These are phyloP conservation scores for Drosophila histrio DNA, from an alignment of 2,888 invertebrate species.

Conservation along the genomic window DNA sequence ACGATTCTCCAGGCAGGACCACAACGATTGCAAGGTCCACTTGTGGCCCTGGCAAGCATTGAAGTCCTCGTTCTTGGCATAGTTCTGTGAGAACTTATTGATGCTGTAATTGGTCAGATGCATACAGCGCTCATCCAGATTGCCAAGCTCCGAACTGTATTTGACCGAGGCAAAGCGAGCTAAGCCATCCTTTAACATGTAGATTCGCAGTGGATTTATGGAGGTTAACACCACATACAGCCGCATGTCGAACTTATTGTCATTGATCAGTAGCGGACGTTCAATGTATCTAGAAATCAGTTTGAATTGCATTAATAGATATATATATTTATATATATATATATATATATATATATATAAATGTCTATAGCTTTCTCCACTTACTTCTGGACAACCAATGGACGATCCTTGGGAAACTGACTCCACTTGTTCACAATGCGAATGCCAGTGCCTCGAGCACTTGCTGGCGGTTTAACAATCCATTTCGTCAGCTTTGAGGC, in stretches of 20 bases:
- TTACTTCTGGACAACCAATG: slow-evolving; percentile 94
- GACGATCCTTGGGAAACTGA: slow-evolving; percentile 95
- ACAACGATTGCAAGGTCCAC: slow-evolving; percentile 91
- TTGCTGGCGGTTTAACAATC: slow-evolving; percentile 99
- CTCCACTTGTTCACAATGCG: slow-evolving; percentile 96
- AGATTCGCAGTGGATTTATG: slow-evolving; percentile 96
- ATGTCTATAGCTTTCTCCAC: neutral
- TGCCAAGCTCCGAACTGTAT: slow-evolving; percentile 91
- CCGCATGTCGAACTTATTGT: slow-evolving; percentile 98
- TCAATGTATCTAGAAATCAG: slow-evolving; percentile 87
- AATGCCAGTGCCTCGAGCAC: slow-evolving; percentile 98
- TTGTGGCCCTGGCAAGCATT: slow-evolving; percentile 97
- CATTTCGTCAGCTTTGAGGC: slow-evolving; percentile 92
- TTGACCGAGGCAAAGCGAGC: slow-evolving; percentile 98
- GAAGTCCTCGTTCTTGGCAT: slow-evolving; percentile 95
- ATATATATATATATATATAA: too few relatives aligned
- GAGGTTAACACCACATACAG: slow-evolving; percentile 98
- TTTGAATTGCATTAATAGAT: neutral
- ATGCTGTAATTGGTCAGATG: slow-evolving; percentile 97
- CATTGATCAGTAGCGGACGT: slow-evolving; percentile 94
- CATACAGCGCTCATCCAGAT: slow-evolving; percentile 94
- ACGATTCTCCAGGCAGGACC: slow-evolving; percentile 86
- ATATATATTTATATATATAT: too few relatives aligned
- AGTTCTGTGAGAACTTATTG: slow-evolving; percentile 93
- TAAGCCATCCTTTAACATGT: slow-evolving; percentile 97